These are phyloP conservation scores for Cynocephalus volans DNA, from an alignment of 2,113 vertebrate genomes.

Conservation along the genomic window DNA sequence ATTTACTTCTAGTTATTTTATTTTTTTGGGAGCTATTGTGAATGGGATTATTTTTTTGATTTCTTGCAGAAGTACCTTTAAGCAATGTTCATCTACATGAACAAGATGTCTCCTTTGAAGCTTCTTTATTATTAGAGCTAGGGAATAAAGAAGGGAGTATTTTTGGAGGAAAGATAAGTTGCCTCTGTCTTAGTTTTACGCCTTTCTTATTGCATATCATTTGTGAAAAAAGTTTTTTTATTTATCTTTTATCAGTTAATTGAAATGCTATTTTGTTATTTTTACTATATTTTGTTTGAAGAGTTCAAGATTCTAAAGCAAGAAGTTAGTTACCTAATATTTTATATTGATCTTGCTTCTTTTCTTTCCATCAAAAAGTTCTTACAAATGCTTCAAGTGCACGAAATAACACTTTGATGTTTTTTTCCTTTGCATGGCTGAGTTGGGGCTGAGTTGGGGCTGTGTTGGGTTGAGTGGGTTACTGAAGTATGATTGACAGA, in stretches of 20 bases:
- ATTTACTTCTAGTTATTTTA: too few relatives aligned
- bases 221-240: not conserved
- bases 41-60: too few relatives aligned
- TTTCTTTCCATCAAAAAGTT: conserved; percentile 55
- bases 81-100: not conserved
- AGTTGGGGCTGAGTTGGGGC: not conserved
- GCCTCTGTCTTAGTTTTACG: not conserved
- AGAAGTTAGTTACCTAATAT: not conserved
- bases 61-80: not conserved
- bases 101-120: not conserved
- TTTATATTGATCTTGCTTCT: conserved; percentile 28
- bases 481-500: not conserved
- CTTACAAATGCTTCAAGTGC: not conserved
- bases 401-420: not conserved
- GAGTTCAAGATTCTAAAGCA: conserved; percentile 39
- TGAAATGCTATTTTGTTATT: conserved; percentile 34
- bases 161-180: conserved; percentile 28
- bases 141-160: not conserved
- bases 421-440: not conserved
- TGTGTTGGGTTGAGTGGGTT: not conserved
- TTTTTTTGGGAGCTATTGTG: too few relatives aligned
- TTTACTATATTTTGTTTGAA: conserved; percentile 47
- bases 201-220: not conserved
- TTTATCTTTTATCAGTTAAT: conserved; percentile 34
- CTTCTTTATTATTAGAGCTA: not conserved